phyloP scores from a whole-genome alignment of 2,888 invertebrate species.

The Drosophila imparisetae region DNA sequence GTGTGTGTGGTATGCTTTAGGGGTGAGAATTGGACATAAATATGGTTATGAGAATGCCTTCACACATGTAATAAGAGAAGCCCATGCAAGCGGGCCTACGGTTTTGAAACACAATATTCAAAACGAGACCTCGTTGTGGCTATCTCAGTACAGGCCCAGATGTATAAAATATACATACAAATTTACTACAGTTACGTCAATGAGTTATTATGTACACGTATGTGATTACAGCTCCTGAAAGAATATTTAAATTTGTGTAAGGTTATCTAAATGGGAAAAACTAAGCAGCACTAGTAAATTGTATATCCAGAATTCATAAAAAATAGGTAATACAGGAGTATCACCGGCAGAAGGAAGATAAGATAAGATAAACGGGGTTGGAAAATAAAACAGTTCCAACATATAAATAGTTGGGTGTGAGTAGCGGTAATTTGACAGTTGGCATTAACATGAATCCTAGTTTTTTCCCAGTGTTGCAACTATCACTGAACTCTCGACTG shows the following conservation, averaged over 20 bases:
- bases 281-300: not conserved
- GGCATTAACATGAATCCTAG: not conserved
- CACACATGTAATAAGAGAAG: conserved; percentile 10
- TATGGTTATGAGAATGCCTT: conserved; percentile 16
- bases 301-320: not conserved
- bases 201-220: not conserved
- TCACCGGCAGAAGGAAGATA: not conserved
- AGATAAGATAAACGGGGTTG: not conserved
- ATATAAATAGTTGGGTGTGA: not conserved
- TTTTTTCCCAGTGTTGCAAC: not conserved
- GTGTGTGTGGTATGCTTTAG: conserved; percentile 2
- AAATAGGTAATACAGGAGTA: not conserved
- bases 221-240: not conserved
- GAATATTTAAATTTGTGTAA: not conserved
- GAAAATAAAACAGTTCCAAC: not conserved
- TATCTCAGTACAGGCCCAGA: not conserved
- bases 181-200: not conserved
- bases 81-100: conserved; percentile 1
- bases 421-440: not conserved
- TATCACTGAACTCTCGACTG: not conserved
- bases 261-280: too few relatives aligned
- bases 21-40: conserved; percentile 24
- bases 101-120: not conserved
- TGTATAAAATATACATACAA: not conserved
- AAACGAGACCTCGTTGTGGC: not conserved